Conservation (phyloP, 2,888 invertebrate species). For the Syritta pipiens region DNA sequence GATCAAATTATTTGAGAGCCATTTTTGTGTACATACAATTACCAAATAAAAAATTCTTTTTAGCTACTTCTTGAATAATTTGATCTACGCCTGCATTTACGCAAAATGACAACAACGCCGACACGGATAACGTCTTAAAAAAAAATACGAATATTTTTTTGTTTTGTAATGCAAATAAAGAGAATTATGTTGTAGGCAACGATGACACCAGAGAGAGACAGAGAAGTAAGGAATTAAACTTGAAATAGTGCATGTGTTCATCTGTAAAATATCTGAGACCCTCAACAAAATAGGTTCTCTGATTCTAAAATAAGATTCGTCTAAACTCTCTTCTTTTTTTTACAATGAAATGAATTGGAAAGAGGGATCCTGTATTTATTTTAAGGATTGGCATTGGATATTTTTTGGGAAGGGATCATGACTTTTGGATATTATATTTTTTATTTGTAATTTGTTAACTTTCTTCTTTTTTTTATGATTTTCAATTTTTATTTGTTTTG, state of each 20-base stretch:
- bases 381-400: constrained; percentile 1
- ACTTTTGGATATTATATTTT: constrained; percentile 18
- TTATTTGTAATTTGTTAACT: constrained; percentile 34
- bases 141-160: constrained; percentile 1
- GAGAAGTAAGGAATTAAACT: constrained; percentile 41
- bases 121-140: constrained; percentile 2
- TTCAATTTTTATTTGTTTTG: constrained; percentile 33
- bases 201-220: constrained; percentile 47
- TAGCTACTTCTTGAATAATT: constrained; percentile 11
- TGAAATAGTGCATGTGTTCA: constrained; percentile 57
- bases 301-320: constrained; percentile 9
- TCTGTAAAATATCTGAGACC: constrained; percentile 65
- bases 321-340: constrained; percentile 6
- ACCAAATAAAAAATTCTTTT: background rate
- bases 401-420: constrained; percentile 16
- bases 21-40: too few species aligned
- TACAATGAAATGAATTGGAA: constrained; percentile 43
- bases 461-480: constrained; percentile 21
- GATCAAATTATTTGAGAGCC: constrained; percentile 37
- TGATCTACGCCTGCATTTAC: constrained; percentile 31
- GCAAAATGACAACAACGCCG: constrained; percentile 36
- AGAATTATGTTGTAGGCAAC: constrained; percentile 40
- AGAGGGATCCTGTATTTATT: constrained; percentile 10
- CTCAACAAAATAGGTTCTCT: too few species aligned
- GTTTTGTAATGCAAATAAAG: constrained; percentile 11